Conservation (phyloP, 1,140 invertebrate genomes). For the Spodoptera litura region DNA sequence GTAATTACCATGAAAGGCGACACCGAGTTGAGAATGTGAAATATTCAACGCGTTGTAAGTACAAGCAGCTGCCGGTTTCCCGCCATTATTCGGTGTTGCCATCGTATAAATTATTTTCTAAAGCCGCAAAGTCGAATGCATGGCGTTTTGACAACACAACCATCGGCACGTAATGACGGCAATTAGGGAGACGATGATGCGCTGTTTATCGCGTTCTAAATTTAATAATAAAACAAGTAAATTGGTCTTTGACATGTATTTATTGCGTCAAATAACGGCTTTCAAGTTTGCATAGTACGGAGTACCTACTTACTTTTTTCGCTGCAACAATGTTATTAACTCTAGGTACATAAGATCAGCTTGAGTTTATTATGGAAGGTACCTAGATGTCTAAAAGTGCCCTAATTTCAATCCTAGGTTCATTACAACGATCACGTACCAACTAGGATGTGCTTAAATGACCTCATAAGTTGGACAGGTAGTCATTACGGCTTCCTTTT, state of each 20-base stretch:
- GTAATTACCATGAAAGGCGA: slow-evolving; percentile 34
- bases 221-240: slow-evolving; percentile 44
- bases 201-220: slow-evolving; percentile 50
- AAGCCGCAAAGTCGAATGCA: slow-evolving; percentile 24
- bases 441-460: slow-evolving; percentile 53
- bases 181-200: slow-evolving; percentile 46
- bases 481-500: slow-evolving; percentile 63
- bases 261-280: slow-evolving; percentile 13
- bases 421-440: slow-evolving; percentile 46
- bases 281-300: background rate
- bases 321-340: no score
- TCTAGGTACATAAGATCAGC: no score
- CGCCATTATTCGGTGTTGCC: slow-evolving; percentile 53
- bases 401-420: slow-evolving; percentile 21
- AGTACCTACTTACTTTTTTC: no score
- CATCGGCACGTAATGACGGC: slow-evolving; percentile 45
- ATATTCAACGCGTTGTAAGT: slow-evolving; percentile 42
- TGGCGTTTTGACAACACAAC: slow-evolving; percentile 33
- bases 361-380: no score
- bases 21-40: slow-evolving; percentile 45
- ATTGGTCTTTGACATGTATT: slow-evolving; percentile 27
- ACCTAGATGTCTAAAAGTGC: background rate
- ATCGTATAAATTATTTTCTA: slow-evolving; percentile 45
- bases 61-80: slow-evolving; percentile 43
- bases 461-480: slow-evolving; percentile 45